Evolutionary conservation across 2,797 vertebrate genomes (phyloP).

Genomic region (Fundulus diaphanus): DNA sequence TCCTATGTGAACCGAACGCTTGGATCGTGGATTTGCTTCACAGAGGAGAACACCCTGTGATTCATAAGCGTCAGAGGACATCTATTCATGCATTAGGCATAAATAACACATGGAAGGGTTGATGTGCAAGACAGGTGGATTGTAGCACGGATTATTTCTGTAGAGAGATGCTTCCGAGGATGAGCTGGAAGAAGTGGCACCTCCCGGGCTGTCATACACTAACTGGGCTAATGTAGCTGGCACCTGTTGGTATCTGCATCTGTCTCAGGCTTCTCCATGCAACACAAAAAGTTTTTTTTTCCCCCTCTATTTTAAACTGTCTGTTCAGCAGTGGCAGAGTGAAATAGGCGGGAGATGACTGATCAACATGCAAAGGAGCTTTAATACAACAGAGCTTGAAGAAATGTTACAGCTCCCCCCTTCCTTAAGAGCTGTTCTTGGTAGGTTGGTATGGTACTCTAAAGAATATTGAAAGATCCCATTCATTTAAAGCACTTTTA

Average conservation of each 20-base stretch:
- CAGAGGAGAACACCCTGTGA: constrained; percentile 24
- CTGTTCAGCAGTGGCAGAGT: constrained; percentile 19
- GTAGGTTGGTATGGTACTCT: background rate
- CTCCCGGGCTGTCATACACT: constrained; percentile 41
- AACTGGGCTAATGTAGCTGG: constrained; percentile 47
- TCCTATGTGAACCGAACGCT: constrained; percentile 27
- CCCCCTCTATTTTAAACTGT: constrained; percentile 12
- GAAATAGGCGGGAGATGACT: constrained; percentile 23
- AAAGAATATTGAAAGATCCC: background rate
- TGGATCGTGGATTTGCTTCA: background rate
- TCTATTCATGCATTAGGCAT: constrained; percentile 68
- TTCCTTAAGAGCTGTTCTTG: background rate
- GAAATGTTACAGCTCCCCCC: too few relatives aligned
- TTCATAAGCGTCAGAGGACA: constrained; percentile 64
- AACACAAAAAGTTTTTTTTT: background rate
- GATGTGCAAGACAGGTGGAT: constrained; percentile 62
- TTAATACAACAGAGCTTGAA: constrained; percentile 27
- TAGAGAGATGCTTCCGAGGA: constrained; percentile 35
- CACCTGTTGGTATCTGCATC: constrained; percentile 29
- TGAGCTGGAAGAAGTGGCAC: constrained; percentile 47
- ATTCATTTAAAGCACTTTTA: background rate
- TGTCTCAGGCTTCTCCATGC: constrained; percentile 3
- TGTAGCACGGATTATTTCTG: constrained; percentile 66
- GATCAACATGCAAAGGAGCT: constrained; percentile 28
- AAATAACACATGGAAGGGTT: constrained; percentile 69